Evolutionary conservation across 1,140 invertebrate genomes (phyloP).

Genomic region (Drosophila oshimai): DNA sequence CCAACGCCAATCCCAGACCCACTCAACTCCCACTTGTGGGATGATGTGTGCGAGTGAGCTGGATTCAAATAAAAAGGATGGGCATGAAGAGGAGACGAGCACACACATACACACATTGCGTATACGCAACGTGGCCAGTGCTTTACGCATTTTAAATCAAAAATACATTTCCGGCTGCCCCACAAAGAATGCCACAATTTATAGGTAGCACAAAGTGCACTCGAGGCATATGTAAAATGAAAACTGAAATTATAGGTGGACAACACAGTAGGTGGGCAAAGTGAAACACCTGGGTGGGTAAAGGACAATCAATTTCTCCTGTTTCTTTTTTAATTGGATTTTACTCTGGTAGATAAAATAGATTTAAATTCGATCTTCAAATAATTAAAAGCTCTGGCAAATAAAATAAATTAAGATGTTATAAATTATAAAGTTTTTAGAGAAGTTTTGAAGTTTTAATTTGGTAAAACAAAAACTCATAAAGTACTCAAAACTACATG

Average conservation of each 20-base stretch:
- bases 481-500: no score
- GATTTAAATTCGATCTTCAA: no score
- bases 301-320: background rate
- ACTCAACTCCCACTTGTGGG: slow-evolving; percentile 16
- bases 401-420: no score
- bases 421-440: no score
- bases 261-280: background rate
- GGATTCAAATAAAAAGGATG: slow-evolving; percentile 3
- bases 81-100: background rate
- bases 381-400: no score
- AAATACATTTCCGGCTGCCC: slow-evolving; percentile 74
- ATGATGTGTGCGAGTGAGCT: background rate
- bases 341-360: background rate
- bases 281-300: background rate
- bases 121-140: slow-evolving; percentile 54
- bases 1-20: background rate
- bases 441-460: no score
- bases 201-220: slow-evolving; percentile 51
- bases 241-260: slow-evolving; percentile 19
- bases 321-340: background rate
- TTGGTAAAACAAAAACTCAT: no score
- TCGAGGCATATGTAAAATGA: slow-evolving; percentile 31
- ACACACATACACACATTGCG: slow-evolving; percentile 40
- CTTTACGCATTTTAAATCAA: slow-evolving; percentile 80
- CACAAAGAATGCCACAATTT: slow-evolving; percentile 64